Base-by-base conservation (phyloP, 2,113 vertebrate genomes). In the Equus quagga region DNA sequence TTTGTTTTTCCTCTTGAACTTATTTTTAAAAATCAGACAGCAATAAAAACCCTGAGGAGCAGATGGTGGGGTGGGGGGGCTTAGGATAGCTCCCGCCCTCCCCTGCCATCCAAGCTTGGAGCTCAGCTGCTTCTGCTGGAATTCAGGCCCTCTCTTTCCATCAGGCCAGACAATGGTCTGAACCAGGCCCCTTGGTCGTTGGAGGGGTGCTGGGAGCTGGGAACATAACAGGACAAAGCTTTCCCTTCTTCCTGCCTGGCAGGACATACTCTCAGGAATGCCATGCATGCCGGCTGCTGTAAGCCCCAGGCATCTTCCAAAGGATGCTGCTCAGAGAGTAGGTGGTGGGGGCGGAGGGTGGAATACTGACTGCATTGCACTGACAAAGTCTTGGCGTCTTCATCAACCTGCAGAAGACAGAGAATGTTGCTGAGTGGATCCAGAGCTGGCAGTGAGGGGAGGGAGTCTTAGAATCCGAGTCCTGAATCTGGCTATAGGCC, bases 11-110 rank as follows among this genome's bases (percentile, higher is more conserved):
- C 64, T 33, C 36, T 91, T 69, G 85, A 93, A 80, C 58, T 89
- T 97, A 81, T 95, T 93, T 91, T 70, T 10, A 17, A 93, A 96
- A 96, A 83, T 44, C 81, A 94, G 90, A 88, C 58, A 79, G 49
- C 87, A 28, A 12, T 56, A 17, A 82, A 89, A 83, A 54, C 65
- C 36, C 85, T 0, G 69, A 73, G 64, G n/a, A 65, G 75, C 94
- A 94, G 95, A 91, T 94, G 93, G 75, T 8, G 1, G 58, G 49
- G 70, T 4, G 28, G 60, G 54, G 3, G 33, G 31, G 62, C 14
- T 18, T 5, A 21, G 64, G 80, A 46, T 2, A 62, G 65, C 64
- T 36, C 46, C n/a, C 49, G n/a, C 78, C 62, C 73, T 24, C 9
- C 51, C 56, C 58, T 36, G 12, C 44, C 7, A 8, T 44, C 60